Percentiles rank a stretch among this genome's conserved stretches.
Evolutionary conservation across 2,113 vertebrate species (phyloP).

Genomic region (Oryctolagus cuniculus): mOryCun1.1 NC_091440.1:83105001-83105500

Average conservation of each 20-base stretch:
- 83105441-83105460: too few species aligned
- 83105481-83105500: too few species aligned
- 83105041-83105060: neutral
- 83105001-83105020: neutral
- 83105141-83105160: neutral
- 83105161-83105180: neutral
- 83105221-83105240: neutral
- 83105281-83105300: too few species aligned
- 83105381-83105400: too few species aligned
- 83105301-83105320: too few species aligned
- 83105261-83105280: neutral
- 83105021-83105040: neutral
- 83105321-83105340: neutral
- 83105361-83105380: neutral
- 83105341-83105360: neutral
- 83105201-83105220: neutral
- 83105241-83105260: neutral
- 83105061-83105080: neutral
- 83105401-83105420: accelerated
- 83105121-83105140: neutral
- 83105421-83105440: too few species aligned
- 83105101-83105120: neutral
- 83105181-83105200: neutral
- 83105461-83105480: too few species aligned
- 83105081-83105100: neutral